Percentiles rank a stretch among this genome's conserved stretches.
Conservation (phyloP, 2,888 invertebrate genomes). For the Itoplectis maculator region DNA sequence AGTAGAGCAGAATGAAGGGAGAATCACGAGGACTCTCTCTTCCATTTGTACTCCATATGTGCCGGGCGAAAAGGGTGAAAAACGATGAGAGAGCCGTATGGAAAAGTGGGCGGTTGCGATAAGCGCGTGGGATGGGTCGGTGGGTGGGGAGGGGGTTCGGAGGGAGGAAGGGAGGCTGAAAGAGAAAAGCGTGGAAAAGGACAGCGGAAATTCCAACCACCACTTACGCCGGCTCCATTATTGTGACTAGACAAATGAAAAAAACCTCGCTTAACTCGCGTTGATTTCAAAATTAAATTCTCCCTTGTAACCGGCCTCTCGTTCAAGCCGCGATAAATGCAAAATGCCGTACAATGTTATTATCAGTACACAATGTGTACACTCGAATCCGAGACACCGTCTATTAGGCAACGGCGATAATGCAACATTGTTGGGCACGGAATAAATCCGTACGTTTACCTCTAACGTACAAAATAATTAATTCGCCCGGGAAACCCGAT, state of each 20-base stretch:
- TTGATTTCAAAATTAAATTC: conserved; percentile 49
- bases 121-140: too few relatives aligned
- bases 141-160: too few relatives aligned
- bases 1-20: conserved; percentile 56
- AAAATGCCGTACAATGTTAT: conserved; percentile 20
- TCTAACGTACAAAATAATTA: too few relatives aligned
- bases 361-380: neutral
- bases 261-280: neutral
- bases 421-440: neutral
- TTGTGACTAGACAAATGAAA: conserved; percentile 38
- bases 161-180: conserved; percentile 33
- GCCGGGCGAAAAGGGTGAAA: conserved; percentile 56
- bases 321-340: neutral
- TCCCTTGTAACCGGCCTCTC: conserved; percentile 12
- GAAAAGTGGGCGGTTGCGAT: conserved; percentile 59
- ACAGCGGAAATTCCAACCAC: conserved; percentile 60
- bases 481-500: too few relatives aligned
- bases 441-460: neutral
- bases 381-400: neutral
- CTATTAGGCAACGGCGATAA: neutral
- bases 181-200: conserved; percentile 16
- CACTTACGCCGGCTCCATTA: conserved; percentile 63
- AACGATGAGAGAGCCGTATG: conserved; percentile 63
- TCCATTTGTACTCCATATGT: conserved; percentile 62
- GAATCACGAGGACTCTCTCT: conserved; percentile 63